Conservation (phyloP, 37 sponge, comb jelly and placozoan genomes). For the Halichondria panicea region DNA sequence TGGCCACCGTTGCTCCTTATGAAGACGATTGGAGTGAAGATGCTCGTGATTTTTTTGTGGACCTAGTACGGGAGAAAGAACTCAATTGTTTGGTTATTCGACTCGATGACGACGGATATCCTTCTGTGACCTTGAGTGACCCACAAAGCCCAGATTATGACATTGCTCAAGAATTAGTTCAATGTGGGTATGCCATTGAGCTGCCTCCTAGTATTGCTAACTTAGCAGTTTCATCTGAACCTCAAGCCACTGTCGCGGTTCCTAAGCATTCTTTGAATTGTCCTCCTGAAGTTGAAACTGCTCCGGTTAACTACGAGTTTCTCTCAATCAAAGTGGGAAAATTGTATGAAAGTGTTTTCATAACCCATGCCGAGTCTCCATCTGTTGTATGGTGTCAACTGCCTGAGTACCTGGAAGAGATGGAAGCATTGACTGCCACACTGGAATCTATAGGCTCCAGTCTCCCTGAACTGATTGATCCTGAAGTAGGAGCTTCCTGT, state of each 20-base stretch:
- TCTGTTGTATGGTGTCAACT: conserved; percentile 70
- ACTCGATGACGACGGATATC: conserved; percentile 43
- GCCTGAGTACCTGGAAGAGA: background rate
- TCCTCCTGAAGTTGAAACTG: too few relatives aligned
- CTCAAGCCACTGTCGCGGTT: background rate
- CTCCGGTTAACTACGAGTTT: conserved; percentile 1
- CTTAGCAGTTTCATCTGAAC: background rate
- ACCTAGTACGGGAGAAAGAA: background rate
- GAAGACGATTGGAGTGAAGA: conserved; percentile 15
- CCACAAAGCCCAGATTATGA: background rate
- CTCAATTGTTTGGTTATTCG: conserved; percentile 27
- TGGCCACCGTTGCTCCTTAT: conserved; percentile 27
- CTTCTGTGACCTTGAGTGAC: conserved; percentile 35
- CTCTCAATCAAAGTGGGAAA: conserved; percentile 16
- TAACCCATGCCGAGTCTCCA: conserved; percentile 59
- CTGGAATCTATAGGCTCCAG: background rate
- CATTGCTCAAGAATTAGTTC: conserved; percentile 15
- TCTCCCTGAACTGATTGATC: background rate
- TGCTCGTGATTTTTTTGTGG: conserved; percentile 22
- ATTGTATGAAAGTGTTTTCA: conserved; percentile 25
- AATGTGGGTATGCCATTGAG: conserved; percentile 10
- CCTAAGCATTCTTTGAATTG: too few relatives aligned
- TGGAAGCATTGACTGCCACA: conserved; percentile 18
- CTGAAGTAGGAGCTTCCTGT: conserved; percentile 51
- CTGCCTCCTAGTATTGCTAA: background rate